These are phyloP conservation scores for Benthosema pterotum DNA, from an alignment of 2,797 vertebrate genomes.

Conservation along the genomic window DNA sequence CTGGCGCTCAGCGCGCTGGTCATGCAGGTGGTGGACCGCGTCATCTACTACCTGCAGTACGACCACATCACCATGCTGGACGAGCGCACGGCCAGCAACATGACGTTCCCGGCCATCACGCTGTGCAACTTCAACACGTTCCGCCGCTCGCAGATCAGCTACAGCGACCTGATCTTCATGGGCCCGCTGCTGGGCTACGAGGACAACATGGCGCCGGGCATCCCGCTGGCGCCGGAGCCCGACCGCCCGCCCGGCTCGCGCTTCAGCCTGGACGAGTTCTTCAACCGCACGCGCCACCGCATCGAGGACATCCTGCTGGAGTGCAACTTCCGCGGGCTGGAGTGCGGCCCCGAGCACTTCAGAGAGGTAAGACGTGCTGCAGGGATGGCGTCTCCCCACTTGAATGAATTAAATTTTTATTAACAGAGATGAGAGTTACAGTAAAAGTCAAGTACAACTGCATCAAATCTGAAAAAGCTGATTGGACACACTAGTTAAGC, in stretches of 20 bases:
- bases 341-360: slow-evolving; percentile 87
- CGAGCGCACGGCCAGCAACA: slow-evolving; percentile 80
- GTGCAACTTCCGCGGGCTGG: slow-evolving; percentile 86
- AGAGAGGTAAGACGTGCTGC: slow-evolving; percentile 86
- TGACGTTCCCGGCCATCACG: slow-evolving; percentile 91
- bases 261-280: slow-evolving; percentile 88
- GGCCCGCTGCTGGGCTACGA: slow-evolving; percentile 88
- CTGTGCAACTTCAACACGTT: slow-evolving; percentile 92
- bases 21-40: slow-evolving; percentile 88
- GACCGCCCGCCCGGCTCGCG: slow-evolving; percentile 70
- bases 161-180: slow-evolving; percentile 89
- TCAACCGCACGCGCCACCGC: slow-evolving; percentile 89
- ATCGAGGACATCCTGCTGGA: slow-evolving; percentile 95
- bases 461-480: too few species aligned
- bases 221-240: slow-evolving; percentile 80
- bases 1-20: slow-evolving; percentile 88
- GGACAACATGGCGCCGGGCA: slow-evolving; percentile 87
- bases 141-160: slow-evolving; percentile 90
- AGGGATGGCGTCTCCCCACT: too few species aligned
- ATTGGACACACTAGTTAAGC: too few species aligned
- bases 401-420: too few species aligned
- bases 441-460: too few species aligned
- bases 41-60: slow-evolving; percentile 87
- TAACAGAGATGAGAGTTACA: too few species aligned
- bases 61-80: slow-evolving; percentile 90